A percentile compares a stretch with the other conserved stretches of the same genome.
phyloP scores from a whole-genome alignment of 2,113 vertebrate species.

The Peromyscus maniculatus region DNA sequence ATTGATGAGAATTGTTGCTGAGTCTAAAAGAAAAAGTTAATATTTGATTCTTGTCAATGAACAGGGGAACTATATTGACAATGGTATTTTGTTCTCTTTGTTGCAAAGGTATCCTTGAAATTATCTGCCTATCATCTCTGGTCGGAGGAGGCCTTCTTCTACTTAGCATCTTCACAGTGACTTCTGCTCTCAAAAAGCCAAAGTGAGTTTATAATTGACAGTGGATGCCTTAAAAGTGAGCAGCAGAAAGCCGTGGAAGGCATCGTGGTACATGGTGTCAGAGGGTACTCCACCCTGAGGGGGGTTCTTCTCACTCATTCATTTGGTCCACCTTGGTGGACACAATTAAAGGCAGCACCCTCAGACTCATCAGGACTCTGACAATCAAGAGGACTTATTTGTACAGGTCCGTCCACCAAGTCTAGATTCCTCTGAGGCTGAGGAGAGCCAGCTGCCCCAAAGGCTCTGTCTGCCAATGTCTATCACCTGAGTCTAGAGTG shows the following conservation, averaged over 20 bases:
- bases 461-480: not conserved
- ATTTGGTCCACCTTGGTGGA: not conserved
- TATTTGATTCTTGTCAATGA: constrained; percentile 26
- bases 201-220: constrained; percentile 82
- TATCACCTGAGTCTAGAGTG: not conserved
- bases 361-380: not conserved
- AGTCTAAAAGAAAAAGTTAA: not conserved
- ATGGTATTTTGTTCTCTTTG: constrained; percentile 1
- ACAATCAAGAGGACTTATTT: not conserved
- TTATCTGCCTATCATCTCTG: constrained; percentile 68
- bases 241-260: not conserved
- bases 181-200: constrained; percentile 80
- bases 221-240: not conserved
- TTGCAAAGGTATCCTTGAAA: constrained; percentile 82
- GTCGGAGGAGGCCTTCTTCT: constrained; percentile 83
- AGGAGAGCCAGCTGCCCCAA: not conserved
- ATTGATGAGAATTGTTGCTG: not conserved
- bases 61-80: not conserved
- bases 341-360: not conserved
- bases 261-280: not conserved
- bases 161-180: constrained; percentile 78
- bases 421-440: not conserved
- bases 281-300: not conserved
- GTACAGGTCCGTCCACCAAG: too few relatives aligned
- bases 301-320: not conserved